Evolutionary conservation across 2,888 invertebrate species (phyloP).

Genomic region (Drosophila basisetae): DNA sequence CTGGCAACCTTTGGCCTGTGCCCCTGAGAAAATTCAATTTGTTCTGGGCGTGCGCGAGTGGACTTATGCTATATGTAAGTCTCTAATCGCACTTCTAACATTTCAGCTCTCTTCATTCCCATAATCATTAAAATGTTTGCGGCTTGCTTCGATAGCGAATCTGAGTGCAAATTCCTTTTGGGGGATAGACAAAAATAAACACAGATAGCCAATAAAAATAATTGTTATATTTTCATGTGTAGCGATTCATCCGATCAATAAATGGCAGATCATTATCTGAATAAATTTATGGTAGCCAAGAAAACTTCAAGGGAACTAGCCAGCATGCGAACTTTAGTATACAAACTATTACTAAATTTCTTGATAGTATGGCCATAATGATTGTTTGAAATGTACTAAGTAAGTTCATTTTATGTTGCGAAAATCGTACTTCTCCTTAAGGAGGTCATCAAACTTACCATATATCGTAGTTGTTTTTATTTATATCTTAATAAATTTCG

Average conservation of each 20-base stretch:
- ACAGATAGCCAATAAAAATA: constrained; percentile 51
- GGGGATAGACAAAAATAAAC: constrained; percentile 35
- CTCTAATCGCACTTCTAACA: not conserved
- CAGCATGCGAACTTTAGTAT: not conserved
- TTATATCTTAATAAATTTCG: not conserved
- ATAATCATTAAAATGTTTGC: constrained; percentile 19
- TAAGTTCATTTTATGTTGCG: not conserved
- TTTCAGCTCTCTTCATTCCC: not conserved
- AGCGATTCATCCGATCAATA: constrained; percentile 31
- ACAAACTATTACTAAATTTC: not conserved
- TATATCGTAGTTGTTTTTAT: rapidly evolving
- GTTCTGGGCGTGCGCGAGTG: constrained; percentile 75
- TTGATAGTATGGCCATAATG: not conserved
- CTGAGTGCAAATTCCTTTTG: not conserved
- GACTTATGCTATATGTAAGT: constrained; percentile 82
- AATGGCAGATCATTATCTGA: constrained; percentile 24
- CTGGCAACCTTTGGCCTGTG: constrained; percentile 80
- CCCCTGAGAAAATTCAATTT: constrained; percentile 73
- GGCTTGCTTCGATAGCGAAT: constrained; percentile 14
- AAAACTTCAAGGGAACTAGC: constrained; percentile 12
- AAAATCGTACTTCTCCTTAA: not conserved
- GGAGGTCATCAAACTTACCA: not conserved
- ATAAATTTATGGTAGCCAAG: constrained; percentile 35
- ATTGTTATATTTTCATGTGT: constrained; percentile 34
- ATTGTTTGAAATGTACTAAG: not conserved